Conservation (phyloP, 2,888 invertebrate species). For the Cotesia congregata region DNA sequence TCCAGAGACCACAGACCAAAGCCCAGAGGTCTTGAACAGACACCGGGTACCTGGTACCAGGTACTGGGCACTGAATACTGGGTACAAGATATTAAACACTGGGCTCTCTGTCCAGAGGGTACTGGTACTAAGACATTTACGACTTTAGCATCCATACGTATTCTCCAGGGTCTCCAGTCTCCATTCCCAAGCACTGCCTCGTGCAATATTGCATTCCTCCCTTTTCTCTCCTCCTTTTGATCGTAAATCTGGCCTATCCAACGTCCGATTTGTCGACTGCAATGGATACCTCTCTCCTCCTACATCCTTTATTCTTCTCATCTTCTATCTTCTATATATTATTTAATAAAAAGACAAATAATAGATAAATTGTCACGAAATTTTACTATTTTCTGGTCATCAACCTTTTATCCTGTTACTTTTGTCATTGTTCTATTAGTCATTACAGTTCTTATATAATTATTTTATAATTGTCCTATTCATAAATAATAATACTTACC, state of each 20-base stretch:
- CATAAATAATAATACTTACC: neutral
- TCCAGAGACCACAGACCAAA: neutral
- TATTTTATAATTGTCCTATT: neutral
- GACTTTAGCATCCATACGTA: constrained; percentile 3
- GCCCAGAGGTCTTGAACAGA: neutral
- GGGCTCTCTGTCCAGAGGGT: neutral
- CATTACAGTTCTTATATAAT: neutral
- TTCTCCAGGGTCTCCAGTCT: neutral
- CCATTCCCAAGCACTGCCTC: constrained; percentile 7
- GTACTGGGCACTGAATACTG: no score
- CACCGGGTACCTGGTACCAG: neutral
- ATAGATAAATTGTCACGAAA: neutral
- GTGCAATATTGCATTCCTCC: constrained; percentile 35
- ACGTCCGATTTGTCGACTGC: constrained; percentile 20
- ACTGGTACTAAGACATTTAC: neutral
- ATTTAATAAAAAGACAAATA: neutral
- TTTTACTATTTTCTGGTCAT: neutral
- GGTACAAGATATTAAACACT: neutral
- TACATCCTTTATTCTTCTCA: neutral
- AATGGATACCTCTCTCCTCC: neutral
- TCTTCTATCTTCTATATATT: neutral
- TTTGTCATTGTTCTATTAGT: neutral
- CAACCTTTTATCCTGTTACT: neutral
- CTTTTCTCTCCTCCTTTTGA: constrained; percentile 5
- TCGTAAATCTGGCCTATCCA: constrained; percentile 8